phyloP scores from a whole-genome alignment of 2,888 invertebrate species.

The Dynastes tityus region DNA sequence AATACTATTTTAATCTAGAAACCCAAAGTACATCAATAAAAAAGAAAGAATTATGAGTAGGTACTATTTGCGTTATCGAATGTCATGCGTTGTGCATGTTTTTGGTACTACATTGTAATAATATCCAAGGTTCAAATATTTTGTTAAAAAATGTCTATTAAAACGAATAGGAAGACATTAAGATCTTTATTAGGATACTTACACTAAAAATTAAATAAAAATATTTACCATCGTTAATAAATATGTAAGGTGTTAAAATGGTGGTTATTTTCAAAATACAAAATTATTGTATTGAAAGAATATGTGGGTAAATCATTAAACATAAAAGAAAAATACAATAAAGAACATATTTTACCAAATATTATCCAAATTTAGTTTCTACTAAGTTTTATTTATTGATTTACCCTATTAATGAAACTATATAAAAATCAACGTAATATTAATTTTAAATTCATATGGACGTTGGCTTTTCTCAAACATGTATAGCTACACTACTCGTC shows the following conservation, averaged over 20 bases:
- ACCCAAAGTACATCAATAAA: too few species aligned
- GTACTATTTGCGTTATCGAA: too few species aligned
- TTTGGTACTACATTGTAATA: too few species aligned
- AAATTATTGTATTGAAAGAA: neutral
- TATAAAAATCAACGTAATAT: neutral
- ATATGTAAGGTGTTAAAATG: neutral
- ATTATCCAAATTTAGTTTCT: neutral
- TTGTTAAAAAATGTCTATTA: too few species aligned
- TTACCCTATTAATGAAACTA: constrained; percentile 31
- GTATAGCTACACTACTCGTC: neutral
- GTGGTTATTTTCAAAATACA: neutral
- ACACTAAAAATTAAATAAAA: too few species aligned
- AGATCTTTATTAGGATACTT: too few species aligned
- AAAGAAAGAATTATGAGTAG: too few species aligned
- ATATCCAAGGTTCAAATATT: too few species aligned
- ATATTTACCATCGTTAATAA: too few species aligned
- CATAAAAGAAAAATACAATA: neutral
- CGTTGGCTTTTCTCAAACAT: constrained; percentile 12
- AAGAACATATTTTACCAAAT: neutral
- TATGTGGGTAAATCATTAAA: constrained; percentile 7
- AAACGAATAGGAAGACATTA: too few species aligned
- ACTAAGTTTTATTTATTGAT: constrained; percentile 17
- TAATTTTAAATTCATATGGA: neutral
- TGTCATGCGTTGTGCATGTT: too few species aligned
- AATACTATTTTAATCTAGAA: too few species aligned